A percentile compares a stretch with the other conserved stretches of the same genome.
These are phyloP conservation scores for Microcaecilia unicolor DNA, from an alignment of 2,797 vertebrate genomes.

Conservation along the genomic window DNA sequence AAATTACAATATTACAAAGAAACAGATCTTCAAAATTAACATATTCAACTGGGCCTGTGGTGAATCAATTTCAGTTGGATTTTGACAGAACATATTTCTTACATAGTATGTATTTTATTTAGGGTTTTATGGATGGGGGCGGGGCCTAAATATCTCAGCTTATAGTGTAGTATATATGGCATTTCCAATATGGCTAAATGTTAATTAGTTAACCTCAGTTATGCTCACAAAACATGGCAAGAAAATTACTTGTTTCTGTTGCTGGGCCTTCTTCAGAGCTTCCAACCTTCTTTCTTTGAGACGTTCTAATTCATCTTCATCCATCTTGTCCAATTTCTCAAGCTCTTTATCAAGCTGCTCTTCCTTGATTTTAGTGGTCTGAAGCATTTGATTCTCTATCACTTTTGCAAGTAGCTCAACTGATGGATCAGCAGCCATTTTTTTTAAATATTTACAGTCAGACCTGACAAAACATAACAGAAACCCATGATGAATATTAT, in stretches of 20 bases:
- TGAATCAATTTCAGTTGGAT: no score
- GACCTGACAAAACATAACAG: constrained; percentile 17
- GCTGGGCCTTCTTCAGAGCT: constrained; percentile 86
- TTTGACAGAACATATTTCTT: no score
- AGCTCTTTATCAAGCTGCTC: constrained; percentile 83
- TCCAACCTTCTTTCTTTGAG: constrained; percentile 84
- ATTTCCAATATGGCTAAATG: no score
- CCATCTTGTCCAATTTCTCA: constrained; percentile 78
- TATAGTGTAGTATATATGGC: no score
- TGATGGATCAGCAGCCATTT: constrained; percentile 67
- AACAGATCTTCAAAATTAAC: no score
- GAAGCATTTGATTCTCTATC: constrained; percentile 76
- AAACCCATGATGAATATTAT: constrained; percentile 2
- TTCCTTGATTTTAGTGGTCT: constrained; percentile 76
- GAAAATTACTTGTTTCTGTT: constrained; percentile 86
- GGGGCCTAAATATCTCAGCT: no score
- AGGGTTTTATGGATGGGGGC: no score
- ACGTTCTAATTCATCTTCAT: constrained; percentile 84
- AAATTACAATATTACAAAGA: no score
- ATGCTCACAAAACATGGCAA: no score
- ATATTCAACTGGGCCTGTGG: no score
- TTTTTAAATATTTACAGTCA: constrained; percentile 3
- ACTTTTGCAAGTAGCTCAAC: constrained; percentile 74
- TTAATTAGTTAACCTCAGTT: no score
- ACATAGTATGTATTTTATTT: no score